Percentiles rank a stretch among this genome's conserved stretches.
phyloP scores from a whole-genome alignment of 2,888 invertebrate species.

The Electrophaes corylata region DNA sequence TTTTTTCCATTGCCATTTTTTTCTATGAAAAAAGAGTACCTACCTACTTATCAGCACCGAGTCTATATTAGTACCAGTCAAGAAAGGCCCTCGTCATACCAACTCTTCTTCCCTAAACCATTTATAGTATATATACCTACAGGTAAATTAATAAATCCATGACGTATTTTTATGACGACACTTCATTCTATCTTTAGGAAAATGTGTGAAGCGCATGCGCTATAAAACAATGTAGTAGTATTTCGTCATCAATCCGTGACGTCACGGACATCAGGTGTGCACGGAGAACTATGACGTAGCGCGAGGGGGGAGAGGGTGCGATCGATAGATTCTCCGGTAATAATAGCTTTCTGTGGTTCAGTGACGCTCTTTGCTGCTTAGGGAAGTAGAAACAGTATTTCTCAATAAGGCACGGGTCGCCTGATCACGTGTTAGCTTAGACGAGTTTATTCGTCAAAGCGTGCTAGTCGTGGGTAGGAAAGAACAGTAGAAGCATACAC shows the following conservation, averaged over 20 bases:
- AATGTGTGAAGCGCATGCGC: constrained; percentile 60
- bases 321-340: constrained; percentile 53
- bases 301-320: constrained; percentile 46
- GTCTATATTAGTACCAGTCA: not conserved
- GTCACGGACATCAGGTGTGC: constrained; percentile 52
- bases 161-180: constrained; percentile 33
- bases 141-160: constrained; percentile 13
- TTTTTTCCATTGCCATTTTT: too few species aligned
- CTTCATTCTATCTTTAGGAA: constrained; percentile 37
- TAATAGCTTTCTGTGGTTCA: constrained; percentile 63
- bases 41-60: not conserved
- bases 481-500: constrained; percentile 39
- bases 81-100: not conserved
- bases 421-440: constrained; percentile 65
- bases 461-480: constrained; percentile 25
- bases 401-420: constrained; percentile 69
- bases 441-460: too few species aligned
- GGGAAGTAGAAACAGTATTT: constrained; percentile 59
- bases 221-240: constrained; percentile 58
- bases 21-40: too few species aligned
- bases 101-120: not conserved
- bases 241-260: constrained; percentile 64
- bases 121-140: not conserved
- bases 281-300: constrained; percentile 69
- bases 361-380: constrained; percentile 65